Evolutionary conservation across 2,797 vertebrate species (phyloP).

Genomic region (Neosilurus mollespiculum): DNA sequence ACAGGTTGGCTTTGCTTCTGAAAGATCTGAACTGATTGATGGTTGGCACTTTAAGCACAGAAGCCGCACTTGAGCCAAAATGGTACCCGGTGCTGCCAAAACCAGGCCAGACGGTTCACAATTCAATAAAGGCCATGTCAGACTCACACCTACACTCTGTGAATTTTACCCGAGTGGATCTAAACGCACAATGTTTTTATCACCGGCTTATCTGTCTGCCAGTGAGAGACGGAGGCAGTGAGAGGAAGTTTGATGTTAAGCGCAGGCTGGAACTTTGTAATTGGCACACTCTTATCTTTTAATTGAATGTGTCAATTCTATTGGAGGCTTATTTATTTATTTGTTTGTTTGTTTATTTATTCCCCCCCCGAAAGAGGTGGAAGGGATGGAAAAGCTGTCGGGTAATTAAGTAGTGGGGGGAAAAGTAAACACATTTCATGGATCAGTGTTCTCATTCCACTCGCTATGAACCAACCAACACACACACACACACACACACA

Average conservation of each 20-base stretch:
- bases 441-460: slow-evolving; percentile 72
- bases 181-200: slow-evolving; percentile 11
- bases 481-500: slow-evolving; percentile 4
- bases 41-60: neutral
- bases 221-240: neutral
- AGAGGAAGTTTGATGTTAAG: slow-evolving; percentile 33
- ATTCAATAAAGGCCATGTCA: neutral
- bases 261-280: slow-evolving; percentile 54
- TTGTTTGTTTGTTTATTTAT: too few species aligned
- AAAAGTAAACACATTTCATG: slow-evolving; percentile 79
- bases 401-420: slow-evolving; percentile 74
- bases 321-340: slow-evolving; percentile 32
- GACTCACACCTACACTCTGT: neutral
- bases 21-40: slow-evolving; percentile 20
- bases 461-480: slow-evolving; percentile 48
- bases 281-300: slow-evolving; percentile 78
- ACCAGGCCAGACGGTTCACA: slow-evolving; percentile 2
- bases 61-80: slow-evolving; percentile 10
- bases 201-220: slow-evolving; percentile 25
- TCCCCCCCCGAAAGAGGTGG: slow-evolving; percentile 67
- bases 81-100: neutral
- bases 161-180: neutral
- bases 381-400: slow-evolving; percentile 63
- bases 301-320: slow-evolving; percentile 70
- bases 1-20: slow-evolving; percentile 28